Evolutionary conservation across 2,888 invertebrate species (phyloP), one percentile per base, ranked within the genome.

Genomic region (Poecilus cupreus): DNA sequence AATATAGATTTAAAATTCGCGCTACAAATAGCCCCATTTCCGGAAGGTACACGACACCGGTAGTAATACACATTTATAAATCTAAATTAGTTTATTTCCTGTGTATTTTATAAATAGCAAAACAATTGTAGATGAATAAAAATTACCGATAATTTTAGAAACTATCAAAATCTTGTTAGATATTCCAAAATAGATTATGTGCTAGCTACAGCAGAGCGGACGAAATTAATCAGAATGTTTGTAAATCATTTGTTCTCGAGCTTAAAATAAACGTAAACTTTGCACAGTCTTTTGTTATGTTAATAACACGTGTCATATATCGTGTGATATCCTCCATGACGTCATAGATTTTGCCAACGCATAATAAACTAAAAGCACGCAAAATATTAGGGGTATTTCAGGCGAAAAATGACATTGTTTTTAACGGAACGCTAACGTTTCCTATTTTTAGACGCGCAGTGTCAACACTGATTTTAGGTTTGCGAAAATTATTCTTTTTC

Each of bases 361-460:
- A 16, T 43, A 46, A 51, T 75, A 51, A 49, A 75, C 26, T 46
- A 51, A 49, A 64, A 60, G 43, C 78, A 78, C 78, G 78, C 78
- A 43, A 64, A 78, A 78, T 64, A 43, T 46, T 64, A 78, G 16
- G 46, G 5, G 10, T 74, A 74, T 78, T 60, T 78, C 26, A 8
- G 43, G 22, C n/a, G 11, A 64, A 46, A 64, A 78, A 46, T 43
- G 46, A 46, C 43, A 78, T 24, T 43, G 46, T 43, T 78, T 39
- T 60, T 54, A 76, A 24, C 51, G 20, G 13, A 70, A 16, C 20
- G 3, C 18, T 22, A 77, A 39, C 76, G 37, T 37, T 32, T 18
- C 37, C 76, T 77, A 77, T 77, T 77, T 77, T 18, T 57, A 75
- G 75, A 13, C 11, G 4, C 39, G 20, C 8, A 16, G 39, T 16